These are phyloP conservation scores for Cactoblastis cactorum DNA, from an alignment of 2,888 invertebrate species.

Conservation along the genomic window DNA sequence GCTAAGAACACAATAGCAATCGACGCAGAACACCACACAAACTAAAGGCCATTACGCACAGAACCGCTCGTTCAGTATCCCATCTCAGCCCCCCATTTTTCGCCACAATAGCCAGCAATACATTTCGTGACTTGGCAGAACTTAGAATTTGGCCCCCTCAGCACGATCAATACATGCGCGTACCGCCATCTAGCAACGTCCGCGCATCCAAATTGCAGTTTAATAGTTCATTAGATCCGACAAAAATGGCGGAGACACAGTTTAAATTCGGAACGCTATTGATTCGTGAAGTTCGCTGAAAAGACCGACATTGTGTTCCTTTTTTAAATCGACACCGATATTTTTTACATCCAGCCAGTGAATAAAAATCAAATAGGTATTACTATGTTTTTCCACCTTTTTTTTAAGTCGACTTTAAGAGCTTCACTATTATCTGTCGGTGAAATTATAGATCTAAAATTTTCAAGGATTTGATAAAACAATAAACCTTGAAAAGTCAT, in stretches of 20 bases:
- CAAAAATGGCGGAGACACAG: constrained; percentile 76
- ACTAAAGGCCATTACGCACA: constrained; percentile 16
- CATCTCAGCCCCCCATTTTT: constrained; percentile 70
- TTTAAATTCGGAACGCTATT: constrained; percentile 76
- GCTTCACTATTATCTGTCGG: no score
- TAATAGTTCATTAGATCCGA: constrained; percentile 79
- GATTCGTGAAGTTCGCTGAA: constrained; percentile 52
- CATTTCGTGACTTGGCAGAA: constrained; percentile 78
- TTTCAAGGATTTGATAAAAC: no score
- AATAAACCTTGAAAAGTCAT: no score
- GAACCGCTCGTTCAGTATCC: constrained; percentile 43
- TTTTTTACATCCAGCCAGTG: background rate
- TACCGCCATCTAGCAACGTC: constrained; percentile 70
- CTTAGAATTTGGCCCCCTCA: constrained; percentile 66
- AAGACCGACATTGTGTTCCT: constrained; percentile 20
- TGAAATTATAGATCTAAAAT: no score
- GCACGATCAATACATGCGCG: constrained; percentile 75
- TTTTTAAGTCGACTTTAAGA: no score
- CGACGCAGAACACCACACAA: constrained; percentile 1
- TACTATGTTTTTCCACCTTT: no score
- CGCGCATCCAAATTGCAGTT: constrained; percentile 79
- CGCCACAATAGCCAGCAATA: constrained; percentile 77
- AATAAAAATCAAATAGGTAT: background rate
- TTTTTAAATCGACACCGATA: background rate
- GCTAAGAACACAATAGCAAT: background rate